phyloP scores from a whole-genome alignment of 1,140 invertebrate species.

The Diachasma alloeum region DNA sequence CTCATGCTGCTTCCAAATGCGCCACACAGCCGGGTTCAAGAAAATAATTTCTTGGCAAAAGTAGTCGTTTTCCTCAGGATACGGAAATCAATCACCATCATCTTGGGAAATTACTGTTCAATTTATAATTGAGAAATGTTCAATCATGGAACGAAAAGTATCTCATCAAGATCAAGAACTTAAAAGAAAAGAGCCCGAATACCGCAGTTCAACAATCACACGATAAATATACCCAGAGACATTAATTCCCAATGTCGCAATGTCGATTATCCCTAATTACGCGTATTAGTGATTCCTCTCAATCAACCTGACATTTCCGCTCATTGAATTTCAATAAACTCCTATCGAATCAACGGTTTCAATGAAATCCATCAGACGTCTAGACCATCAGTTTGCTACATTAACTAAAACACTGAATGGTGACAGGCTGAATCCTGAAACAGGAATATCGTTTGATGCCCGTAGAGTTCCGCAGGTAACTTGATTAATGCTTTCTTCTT shows the following conservation, averaged over 20 bases:
- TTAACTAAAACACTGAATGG: conserved; percentile 10
- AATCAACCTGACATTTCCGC: neutral
- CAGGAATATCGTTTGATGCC: conserved; percentile 10
- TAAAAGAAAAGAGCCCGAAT: too few relatives aligned
- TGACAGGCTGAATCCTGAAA: conserved; percentile 7
- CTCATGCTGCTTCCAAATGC: too few relatives aligned
- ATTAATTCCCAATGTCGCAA: neutral
- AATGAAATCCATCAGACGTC: conserved; percentile 11
- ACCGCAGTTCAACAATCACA: too few relatives aligned
- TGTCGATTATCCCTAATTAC: neutral
- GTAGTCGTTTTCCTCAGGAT: too few relatives aligned
- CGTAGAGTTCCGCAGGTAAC: conserved; percentile 13
- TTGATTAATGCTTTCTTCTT: conserved; percentile 25
- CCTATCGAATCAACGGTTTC: neutral
- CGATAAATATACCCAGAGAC: neutral
- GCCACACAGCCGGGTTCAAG: too few relatives aligned
- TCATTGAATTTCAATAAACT: neutral
- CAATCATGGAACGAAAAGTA: too few relatives aligned
- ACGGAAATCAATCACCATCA: too few relatives aligned
- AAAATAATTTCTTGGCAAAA: too few relatives aligned
- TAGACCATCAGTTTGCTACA: conserved; percentile 8
- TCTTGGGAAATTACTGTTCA: too few relatives aligned
- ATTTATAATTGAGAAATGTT: too few relatives aligned
- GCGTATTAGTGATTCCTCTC: neutral
- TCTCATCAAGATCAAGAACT: too few relatives aligned